Evolutionary conservation across 2,797 vertebrate species (phyloP), one percentile per base, ranked within the genome.

Genomic region (Parambassis ranga): DNA sequence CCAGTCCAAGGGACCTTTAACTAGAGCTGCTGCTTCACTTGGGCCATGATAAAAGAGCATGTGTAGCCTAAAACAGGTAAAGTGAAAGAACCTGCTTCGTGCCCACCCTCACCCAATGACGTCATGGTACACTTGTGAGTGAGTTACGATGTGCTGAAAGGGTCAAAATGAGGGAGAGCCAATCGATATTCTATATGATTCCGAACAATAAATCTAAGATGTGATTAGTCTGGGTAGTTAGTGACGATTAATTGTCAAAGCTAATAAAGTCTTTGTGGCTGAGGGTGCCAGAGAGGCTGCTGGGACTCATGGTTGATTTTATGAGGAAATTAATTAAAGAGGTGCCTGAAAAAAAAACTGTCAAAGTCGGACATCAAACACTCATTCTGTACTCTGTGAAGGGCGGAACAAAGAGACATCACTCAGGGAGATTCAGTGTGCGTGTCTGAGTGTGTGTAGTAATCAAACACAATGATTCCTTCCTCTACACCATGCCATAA

Each of bases 271-370:
- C 52, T 79, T 60, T 57, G 65, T 71, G 39, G 43, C 66, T 60
- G 52, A 66, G 43, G 82, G 78, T 85, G 76, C 84, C 79, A 61
- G 78, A 80, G 79, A 84, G 83, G 77, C 83, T 91, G 85, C 75
- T 55, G 79, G 76, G 78, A 90, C 85, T 75, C 61, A 49, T 15
- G 39, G 75, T 73, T 82, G 67, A 35, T 72, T 92, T 92, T 90
- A 92, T 87, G 76, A 69, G 65, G 78, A 86, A 82, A 87, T 90
- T 87, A 90, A 92, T 92, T 92, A 91, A 90, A 89, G 82, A 58
- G 47, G 22, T n/a, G 26, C 44, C 65, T 68, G 65, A 77, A 83
- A 73, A 72, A 79, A 71, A 61, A 72, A 63, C 79, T 57, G 73
- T 86, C 77, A 82, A 50, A 88, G 71, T 52, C 72, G 23, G 50